Percentiles rank a stretch among this genome's conserved stretches.
Evolutionary conservation across 2,797 vertebrate genomes (phyloP).

Genomic region (Esox masquinongy): DNA sequence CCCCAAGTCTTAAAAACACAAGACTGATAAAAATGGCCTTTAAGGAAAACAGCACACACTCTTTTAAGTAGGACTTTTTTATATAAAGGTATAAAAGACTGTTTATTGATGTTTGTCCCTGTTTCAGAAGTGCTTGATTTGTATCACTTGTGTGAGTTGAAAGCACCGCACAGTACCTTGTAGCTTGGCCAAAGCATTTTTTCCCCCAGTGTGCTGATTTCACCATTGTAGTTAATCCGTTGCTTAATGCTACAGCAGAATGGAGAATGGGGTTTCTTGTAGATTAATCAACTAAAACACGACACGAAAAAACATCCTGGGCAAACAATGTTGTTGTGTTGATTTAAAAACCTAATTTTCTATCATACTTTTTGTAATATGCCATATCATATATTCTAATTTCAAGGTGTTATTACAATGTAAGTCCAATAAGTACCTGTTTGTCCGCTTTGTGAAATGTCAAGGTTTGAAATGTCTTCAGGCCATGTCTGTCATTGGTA

Average conservation of each 20-base stretch:
- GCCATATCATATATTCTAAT: conserved; percentile 57
- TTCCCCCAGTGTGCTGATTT: conserved; percentile 36
- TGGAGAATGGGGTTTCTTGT: conserved; percentile 47
- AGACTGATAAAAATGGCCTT: conserved; percentile 66
- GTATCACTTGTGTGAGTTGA: conserved; percentile 47
- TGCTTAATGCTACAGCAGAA: conserved; percentile 13
- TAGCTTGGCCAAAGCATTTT: conserved; percentile 78
- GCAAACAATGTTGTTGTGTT: conserved; percentile 31
- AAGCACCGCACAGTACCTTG: conserved; percentile 57
- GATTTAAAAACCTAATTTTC: conserved; percentile 46
- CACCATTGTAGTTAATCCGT: conserved; percentile 30
- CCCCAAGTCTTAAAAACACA: conserved; percentile 59
- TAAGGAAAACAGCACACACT: conserved; percentile 70
- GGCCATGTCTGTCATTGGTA: conserved; percentile 49
- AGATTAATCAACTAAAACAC: conserved; percentile 35
- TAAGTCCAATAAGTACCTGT: conserved; percentile 23
- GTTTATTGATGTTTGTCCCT: conserved; percentile 51
- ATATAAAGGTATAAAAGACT: conserved; percentile 37
- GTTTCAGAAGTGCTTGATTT: conserved; percentile 61
- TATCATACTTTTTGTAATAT: conserved; percentile 67
- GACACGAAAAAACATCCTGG: conserved; percentile 24
- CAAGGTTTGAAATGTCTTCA: conserved; percentile 41
- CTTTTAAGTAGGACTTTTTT: conserved; percentile 44
- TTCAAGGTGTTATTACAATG: conserved; percentile 52
- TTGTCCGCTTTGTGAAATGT: conserved; percentile 58